Base-by-base conservation (phyloP, 23 tunicate species). In the Clavelina lepadiformis region DNA sequence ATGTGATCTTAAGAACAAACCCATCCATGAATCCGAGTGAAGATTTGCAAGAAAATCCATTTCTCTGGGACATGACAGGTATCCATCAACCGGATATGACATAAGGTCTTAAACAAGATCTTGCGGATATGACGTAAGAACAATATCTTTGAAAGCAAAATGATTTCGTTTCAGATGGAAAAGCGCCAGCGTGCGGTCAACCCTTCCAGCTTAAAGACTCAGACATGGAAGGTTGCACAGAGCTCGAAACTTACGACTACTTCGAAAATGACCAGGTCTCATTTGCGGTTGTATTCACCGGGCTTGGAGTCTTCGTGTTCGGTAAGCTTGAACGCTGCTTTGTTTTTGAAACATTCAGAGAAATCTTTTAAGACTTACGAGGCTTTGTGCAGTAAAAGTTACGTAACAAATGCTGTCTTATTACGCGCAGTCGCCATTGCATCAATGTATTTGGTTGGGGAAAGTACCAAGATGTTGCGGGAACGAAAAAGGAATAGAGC, bases 1-100 rank as follows among this genome's bases (percentile, higher is more conserved):
- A 84, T 72, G 93, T 84, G 13, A 55, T 84, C 29, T 57, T 84
- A 28, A 45, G 91, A 55, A 82, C 91, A 25, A 67, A 82, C 56
- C 91, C 91, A 6, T 41, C 49, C 21, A 26, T 82, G 68, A 46
- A 61, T 33, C 21, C 18, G 8, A 37, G 33, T 20, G 37, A 58
- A 27, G 74, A 82, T 51, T 61, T 72, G 5, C 79, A 72, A 27
- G 47, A 36, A 27, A 82, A 63, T 57, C 89, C 89, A 8, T 82
- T 82, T 36, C 56, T 57, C 21, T 72, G 77, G 77, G 38, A 72
- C 29, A 11, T 20, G 3, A 25, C 36, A 13, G 55, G 77, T 72
- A 30, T n/a, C n/a, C n/a, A n/a, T n/a, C n/a, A n/a, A n/a, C n/a
- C n/a, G n/a, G n/a, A n/a, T n/a, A n/a, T n/a, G n/a, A n/a, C n/a